These are phyloP conservation scores for Panzeria rudis DNA, from an alignment of 2,888 invertebrate species.

Conservation along the genomic window DNA sequence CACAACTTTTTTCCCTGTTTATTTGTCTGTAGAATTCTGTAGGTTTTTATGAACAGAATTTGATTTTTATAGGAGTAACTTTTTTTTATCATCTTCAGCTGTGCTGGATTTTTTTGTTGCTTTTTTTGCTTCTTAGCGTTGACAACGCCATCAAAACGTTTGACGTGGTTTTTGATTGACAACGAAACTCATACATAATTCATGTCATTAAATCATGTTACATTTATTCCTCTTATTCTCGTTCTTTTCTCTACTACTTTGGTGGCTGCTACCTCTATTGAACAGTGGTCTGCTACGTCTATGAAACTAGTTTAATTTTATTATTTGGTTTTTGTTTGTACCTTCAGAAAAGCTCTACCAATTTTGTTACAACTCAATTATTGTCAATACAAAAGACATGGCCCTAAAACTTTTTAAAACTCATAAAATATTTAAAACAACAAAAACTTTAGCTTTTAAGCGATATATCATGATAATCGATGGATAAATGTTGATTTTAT, in stretches of 20 bases:
- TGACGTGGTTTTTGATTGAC: constrained; percentile 84
- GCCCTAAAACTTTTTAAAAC: no score
- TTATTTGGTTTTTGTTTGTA: neutral
- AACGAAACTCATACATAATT: constrained; percentile 84
- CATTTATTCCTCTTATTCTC: constrained; percentile 79
- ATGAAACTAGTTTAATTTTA: neutral
- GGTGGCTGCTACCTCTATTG: constrained; percentile 28
- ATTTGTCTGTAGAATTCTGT: constrained; percentile 54
- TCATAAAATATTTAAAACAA: no score
- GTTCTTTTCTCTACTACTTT: constrained; percentile 60
- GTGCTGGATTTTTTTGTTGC: constrained; percentile 40
- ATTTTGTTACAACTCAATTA: no score
- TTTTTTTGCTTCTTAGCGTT: constrained; percentile 75
- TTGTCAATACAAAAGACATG: no score
- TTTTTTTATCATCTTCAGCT: constrained; percentile 66
- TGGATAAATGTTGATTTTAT: no score
- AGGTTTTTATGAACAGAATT: constrained; percentile 68
- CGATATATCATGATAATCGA: no score
- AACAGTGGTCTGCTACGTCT: constrained; percentile 24
- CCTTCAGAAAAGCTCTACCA: no score
- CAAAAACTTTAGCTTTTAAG: no score
- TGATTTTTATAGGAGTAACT: constrained; percentile 68
- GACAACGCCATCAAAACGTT: constrained; percentile 84
- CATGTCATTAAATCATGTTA: constrained; percentile 85
- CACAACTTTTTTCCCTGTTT: constrained; percentile 45